These are phyloP conservation scores for Oligia strigilis DNA, from an alignment of 2,888 invertebrate species.

Conservation along the genomic window DNA sequence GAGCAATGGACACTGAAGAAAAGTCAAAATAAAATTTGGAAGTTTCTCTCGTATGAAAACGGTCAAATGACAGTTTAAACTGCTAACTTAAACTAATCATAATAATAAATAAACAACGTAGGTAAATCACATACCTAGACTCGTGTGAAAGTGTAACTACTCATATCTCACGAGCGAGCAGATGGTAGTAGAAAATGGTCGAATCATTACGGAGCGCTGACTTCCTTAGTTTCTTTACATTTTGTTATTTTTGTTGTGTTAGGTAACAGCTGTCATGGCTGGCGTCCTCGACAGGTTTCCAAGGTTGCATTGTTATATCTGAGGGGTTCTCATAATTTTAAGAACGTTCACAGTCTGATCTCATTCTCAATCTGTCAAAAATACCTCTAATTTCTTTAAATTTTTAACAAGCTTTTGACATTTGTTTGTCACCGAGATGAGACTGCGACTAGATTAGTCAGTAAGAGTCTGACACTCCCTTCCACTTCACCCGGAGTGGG, in stretches of 20 bases:
- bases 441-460: too few relatives aligned
- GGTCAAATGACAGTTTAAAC: not conserved
- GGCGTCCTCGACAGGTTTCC: constrained; percentile 25
- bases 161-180: constrained; percentile 50
- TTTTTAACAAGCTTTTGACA: too few relatives aligned
- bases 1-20: not conserved
- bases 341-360: too few relatives aligned
- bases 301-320: constrained; percentile 23
- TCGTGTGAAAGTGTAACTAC: constrained; percentile 45
- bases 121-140: not conserved
- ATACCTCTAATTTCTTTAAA: too few relatives aligned
- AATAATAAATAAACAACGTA: constrained; percentile 4
- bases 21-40: not conserved
- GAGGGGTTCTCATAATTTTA: too few relatives aligned
- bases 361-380: too few relatives aligned
- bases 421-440: too few relatives aligned
- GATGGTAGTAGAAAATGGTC: constrained; percentile 51
- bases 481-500: too few relatives aligned
- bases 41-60: not conserved
- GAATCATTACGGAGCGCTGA: constrained; percentile 48
- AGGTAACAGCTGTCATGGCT: constrained; percentile 38
- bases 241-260: constrained; percentile 46
- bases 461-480: too few relatives aligned
- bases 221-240: constrained; percentile 54
- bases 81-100: not conserved